These are phyloP conservation scores for Alexandromys fortis DNA, from an alignment of 2,113 vertebrate species.

Conservation along the genomic window DNA sequence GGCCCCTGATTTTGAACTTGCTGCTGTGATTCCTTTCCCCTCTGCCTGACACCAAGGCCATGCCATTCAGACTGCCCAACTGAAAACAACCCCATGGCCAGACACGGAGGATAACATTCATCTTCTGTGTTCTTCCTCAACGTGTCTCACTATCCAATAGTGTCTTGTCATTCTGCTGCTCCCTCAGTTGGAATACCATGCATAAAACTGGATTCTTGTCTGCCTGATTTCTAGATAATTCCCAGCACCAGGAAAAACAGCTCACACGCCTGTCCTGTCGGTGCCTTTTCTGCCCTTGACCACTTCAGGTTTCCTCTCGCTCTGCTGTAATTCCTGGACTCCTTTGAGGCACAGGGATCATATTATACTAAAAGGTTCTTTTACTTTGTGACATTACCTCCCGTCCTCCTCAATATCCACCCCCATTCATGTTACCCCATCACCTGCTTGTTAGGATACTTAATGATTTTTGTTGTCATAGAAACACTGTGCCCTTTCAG, in stretches of 20 bases:
- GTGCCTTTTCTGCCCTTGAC: neutral
- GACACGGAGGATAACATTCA: neutral
- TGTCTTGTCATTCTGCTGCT: neutral
- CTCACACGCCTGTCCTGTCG: accelerated
- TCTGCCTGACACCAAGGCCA: neutral
- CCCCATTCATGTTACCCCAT: neutral
- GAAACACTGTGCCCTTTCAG: neutral
- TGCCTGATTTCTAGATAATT: neutral
- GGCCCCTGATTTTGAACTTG: neutral
- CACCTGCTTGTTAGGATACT: neutral
- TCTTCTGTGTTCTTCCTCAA: neutral
- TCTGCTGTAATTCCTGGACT: neutral
- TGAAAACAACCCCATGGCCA: neutral
- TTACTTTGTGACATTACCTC: neutral
- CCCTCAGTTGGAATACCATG: neutral
- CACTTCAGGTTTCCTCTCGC: neutral
- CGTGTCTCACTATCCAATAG: neutral
- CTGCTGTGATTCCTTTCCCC: neutral
- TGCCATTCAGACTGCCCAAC: neutral
- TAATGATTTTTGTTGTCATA: neutral
- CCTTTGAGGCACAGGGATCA: neutral
- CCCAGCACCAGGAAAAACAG: neutral
- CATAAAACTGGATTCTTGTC: neutral
- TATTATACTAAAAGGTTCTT: neutral
- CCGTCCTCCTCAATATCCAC: neutral